A percentile compares a stretch with the other conserved stretches of the same genome.
Evolutionary conservation across 23 tunicate species (phyloP).

Genomic region (Phallusia fumigata): DNA sequence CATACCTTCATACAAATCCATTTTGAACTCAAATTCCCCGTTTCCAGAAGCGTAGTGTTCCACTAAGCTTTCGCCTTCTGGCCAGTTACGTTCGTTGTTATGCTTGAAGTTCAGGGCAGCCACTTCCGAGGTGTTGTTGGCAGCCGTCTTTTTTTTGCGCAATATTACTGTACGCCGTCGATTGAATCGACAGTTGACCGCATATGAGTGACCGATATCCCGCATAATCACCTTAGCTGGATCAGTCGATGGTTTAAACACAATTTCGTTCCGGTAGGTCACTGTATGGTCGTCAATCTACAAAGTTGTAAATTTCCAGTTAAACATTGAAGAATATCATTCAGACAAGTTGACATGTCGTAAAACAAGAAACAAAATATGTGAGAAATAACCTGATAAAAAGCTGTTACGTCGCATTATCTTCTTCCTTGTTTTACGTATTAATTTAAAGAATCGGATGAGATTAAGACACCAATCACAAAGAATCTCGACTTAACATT

Average conservation of each 20-base stretch:
- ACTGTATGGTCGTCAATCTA: slow-evolving; percentile 47
- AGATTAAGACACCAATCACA: no score
- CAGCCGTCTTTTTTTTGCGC: not conserved
- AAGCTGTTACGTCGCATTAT: no score
- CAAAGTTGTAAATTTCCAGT: not conserved
- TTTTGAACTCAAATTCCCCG: slow-evolving; percentile 58
- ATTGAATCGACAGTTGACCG: slow-evolving; percentile 53
- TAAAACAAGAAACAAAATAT: no score
- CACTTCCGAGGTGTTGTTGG: slow-evolving; percentile 15
- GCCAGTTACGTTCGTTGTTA: not conserved
- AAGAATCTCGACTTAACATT: no score
- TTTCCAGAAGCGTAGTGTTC: slow-evolving; percentile 43
- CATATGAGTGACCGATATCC: slow-evolving; percentile 46
- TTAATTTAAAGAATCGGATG: no score
- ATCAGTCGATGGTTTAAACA: slow-evolving; percentile 4
- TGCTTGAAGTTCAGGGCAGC: slow-evolving; percentile 35
- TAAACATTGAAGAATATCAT: no score
- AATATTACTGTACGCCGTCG: slow-evolving; percentile 53
- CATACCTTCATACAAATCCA: slow-evolving; percentile 51
- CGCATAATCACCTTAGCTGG: slow-evolving; percentile 34
- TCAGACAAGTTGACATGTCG: no score
- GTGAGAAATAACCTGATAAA: no score
- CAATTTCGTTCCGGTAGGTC: slow-evolving; percentile 29
- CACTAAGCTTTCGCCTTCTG: not conserved
- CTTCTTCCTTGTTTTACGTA: no score